Base-by-base conservation (phyloP, 2,113 vertebrate species). In the Platysteira castanea region DNA sequence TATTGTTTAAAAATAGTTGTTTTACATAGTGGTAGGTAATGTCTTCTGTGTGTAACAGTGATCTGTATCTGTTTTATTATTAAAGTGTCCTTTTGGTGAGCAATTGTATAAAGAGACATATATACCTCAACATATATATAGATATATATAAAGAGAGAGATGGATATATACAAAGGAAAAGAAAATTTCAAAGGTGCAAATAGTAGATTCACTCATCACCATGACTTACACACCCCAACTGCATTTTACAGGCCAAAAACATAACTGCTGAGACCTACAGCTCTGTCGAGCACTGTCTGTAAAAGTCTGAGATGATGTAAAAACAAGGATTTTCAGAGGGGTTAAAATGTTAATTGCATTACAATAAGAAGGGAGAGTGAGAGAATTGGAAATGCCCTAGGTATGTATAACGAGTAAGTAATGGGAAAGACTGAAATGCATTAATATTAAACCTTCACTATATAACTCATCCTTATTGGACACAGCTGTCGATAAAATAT, bases 401-500 rank as follows among this genome's bases (percentile, higher is more conserved):
- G 77, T 95, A 69, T 31, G 54, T 94, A 39, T 95, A 85, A 93
- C 0, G 6, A 90, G 53, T 78, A 76, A 92, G 90, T 82, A 82
- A 94, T 89, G 75, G 90, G 57, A 93, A 87, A 90, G 80, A 84
- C 80, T 81, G 65, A 95, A 96, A 94, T 61, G 35, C 77, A 93
- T 97, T 97, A 97, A 97, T 97, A 98, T 97, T 97, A 98, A 98
- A 97, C 95, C 91, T 98, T 96, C 93, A 92, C 82, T 89, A 10
- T 89, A 96, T 97, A 98, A 94, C 87, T 98, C 97, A 97, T 97
- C 86, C 96, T 97, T 97, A 98, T 97, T 98, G 97, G 98, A 97
- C 97, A 97, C 97, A 98, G 97, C 97, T 98, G 97, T 98, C 95
- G 68, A 98, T 98, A 98, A 98, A 98, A 97, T 98, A 97, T 97